phyloP scores from a whole-genome alignment of 2,888 invertebrate genomes.

The Anagyrus pseudococci region DNA sequence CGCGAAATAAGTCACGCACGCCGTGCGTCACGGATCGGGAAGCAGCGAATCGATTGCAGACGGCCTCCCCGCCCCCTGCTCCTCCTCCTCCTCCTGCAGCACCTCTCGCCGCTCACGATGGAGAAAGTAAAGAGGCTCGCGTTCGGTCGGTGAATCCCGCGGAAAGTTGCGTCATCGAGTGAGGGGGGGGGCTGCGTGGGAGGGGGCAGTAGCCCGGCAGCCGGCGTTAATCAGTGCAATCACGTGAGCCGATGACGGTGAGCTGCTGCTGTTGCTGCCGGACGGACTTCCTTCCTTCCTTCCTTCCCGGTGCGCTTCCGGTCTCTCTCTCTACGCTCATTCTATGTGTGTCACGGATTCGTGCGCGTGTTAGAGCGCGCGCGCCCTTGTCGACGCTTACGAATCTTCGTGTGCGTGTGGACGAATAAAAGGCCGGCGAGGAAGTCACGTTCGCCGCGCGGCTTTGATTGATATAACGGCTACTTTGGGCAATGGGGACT shows the following conservation, averaged over 20 bases:
- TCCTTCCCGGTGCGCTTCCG: slow-evolving; percentile 39
- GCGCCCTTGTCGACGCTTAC: neutral
- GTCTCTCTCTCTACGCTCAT: neutral
- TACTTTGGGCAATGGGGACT: neutral
- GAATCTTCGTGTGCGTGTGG: too few relatives aligned
- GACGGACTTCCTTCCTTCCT: slow-evolving; percentile 52
- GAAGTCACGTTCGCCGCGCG: slow-evolving; percentile 12
- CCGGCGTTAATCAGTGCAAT: slow-evolving; percentile 33
- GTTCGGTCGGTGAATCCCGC: too few relatives aligned
- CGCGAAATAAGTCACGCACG: slow-evolving; percentile 17
- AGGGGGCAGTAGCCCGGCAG: neutral
- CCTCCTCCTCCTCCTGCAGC: too few relatives aligned
- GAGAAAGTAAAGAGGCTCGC: neutral
- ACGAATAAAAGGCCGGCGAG: slow-evolving; percentile 17
- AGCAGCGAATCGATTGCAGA: neutral
- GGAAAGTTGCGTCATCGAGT: slow-evolving; percentile 24
- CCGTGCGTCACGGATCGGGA: slow-evolving; percentile 21
- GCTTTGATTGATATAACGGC: slow-evolving; percentile 7
- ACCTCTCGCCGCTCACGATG: neutral
- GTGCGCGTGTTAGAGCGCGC: neutral
- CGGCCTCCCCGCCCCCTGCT: neutral
- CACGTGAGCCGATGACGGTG: slow-evolving; percentile 31
- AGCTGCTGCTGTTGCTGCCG: slow-evolving; percentile 44
- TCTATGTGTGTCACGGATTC: neutral
- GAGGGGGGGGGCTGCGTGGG: neutral